Conservation (phyloP, 2,797 vertebrate genomes). For the Agapornis canus region DNA sequence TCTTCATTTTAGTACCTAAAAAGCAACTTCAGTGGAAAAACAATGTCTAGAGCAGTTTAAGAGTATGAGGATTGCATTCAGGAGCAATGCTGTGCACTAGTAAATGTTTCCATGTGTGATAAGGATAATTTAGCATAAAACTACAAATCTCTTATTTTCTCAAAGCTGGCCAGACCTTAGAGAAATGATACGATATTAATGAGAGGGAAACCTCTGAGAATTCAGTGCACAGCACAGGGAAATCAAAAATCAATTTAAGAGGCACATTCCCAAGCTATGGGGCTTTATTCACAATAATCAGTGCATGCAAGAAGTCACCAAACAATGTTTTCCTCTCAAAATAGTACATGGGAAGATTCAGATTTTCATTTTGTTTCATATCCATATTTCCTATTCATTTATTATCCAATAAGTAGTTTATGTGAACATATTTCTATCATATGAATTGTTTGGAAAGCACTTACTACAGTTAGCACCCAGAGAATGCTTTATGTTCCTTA, state of each 20-base stretch:
- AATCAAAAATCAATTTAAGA: conserved; percentile 50
- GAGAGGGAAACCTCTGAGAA: conserved; percentile 8
- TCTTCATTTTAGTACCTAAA: neutral
- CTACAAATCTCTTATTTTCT: neutral
- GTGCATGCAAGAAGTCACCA: neutral
- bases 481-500: neutral
- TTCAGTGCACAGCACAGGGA: neutral
- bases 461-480: neutral
- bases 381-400: neutral
- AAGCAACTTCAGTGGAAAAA: neutral
- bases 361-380: neutral
- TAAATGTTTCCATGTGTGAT: conserved; percentile 5
- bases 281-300: neutral
- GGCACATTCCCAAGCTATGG: neutral
- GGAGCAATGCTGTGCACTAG: neutral
- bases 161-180: neutral
- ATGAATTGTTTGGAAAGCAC: neutral
- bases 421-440: neutral
- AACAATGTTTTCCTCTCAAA: neutral
- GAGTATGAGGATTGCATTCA: neutral
- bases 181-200: conserved; percentile 11
- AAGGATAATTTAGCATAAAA: neutral
- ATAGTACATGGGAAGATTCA: neutral
- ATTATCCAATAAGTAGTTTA: neutral
- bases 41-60: neutral